Evolutionary conservation across 2,888 invertebrate species (phyloP).

Genomic region (Tryphoninae sp.): DNA sequence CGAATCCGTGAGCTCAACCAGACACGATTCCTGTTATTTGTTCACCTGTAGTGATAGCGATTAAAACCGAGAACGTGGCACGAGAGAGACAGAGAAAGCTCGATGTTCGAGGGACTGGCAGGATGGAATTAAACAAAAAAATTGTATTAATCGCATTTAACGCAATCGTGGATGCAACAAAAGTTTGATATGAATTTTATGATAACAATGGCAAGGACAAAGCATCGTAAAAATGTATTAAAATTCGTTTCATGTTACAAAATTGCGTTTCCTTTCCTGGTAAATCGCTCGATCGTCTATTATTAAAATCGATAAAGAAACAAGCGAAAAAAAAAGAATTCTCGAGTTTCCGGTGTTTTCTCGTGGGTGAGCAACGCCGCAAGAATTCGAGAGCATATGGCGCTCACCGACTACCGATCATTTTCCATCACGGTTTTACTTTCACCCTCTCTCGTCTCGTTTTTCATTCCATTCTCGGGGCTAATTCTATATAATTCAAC

Average conservation of each 20-base stretch:
- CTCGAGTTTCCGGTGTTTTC: slow-evolving; percentile 30
- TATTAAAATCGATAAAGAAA: neutral
- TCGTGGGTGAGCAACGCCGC: slow-evolving; percentile 3
- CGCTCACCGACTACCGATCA: slow-evolving; percentile 19
- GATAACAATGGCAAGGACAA: too few species aligned
- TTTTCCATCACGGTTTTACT: slow-evolving; percentile 42
- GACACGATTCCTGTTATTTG: slow-evolving; percentile 81
- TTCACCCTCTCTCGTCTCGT: slow-evolving; percentile 33
- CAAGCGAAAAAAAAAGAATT: neutral
- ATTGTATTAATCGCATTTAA: neutral
- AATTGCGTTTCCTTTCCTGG: neutral
- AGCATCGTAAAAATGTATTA: too few species aligned
- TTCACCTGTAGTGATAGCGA: slow-evolving; percentile 71
- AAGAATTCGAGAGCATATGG: slow-evolving; percentile 53
- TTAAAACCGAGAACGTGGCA: slow-evolving; percentile 35
- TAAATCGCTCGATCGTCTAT: neutral
- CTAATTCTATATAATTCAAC: slow-evolving; percentile 57
- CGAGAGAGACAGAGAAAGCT: too few species aligned
- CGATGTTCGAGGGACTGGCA: neutral
- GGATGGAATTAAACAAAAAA: neutral
- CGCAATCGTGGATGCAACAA: neutral
- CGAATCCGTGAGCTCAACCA: slow-evolving; percentile 74
- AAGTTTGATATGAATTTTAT: neutral
- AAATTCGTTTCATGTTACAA: too few species aligned
- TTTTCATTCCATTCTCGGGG: slow-evolving; percentile 50